Conservation (phyloP, 2,888 invertebrate genomes). For the Phymatocera aterrima region DNA sequence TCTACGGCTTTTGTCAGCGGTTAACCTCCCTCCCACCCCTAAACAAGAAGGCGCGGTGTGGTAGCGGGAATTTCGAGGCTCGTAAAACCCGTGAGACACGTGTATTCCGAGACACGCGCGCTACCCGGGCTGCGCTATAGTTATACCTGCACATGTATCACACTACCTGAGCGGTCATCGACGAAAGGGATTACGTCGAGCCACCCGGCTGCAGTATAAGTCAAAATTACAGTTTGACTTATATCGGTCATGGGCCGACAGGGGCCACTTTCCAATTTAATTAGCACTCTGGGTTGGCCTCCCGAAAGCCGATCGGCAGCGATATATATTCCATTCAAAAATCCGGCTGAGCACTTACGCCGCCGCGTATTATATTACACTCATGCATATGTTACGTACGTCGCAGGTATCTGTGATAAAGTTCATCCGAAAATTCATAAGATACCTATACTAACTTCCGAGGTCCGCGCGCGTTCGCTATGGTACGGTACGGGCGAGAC, state of each 20-base stretch:
- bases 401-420: not conserved
- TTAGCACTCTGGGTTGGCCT: not conserved
- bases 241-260: not conserved
- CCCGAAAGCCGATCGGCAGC: not conserved
- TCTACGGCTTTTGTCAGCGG: not conserved
- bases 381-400: not conserved
- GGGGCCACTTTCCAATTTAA: slow-evolving; percentile 8
- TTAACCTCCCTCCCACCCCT: too few species aligned
- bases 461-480: too few species aligned
- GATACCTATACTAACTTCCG: too few species aligned
- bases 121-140: too few species aligned
- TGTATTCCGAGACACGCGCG: slow-evolving; percentile 51
- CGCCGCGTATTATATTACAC: not conserved
- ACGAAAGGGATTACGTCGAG: slow-evolving; percentile 51
- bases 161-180: slow-evolving; percentile 53
- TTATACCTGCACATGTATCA: not conserved
- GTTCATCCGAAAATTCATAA: too few species aligned
- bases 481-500: too few species aligned
- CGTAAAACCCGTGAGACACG: slow-evolving; percentile 37
- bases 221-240: slow-evolving; percentile 19
- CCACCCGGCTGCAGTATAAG: slow-evolving; percentile 43
- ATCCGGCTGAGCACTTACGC: not conserved
- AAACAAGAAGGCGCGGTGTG: not conserved
- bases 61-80: slow-evolving; percentile 4
- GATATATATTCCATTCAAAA: too few species aligned